phyloP scores from a whole-genome alignment of 1,140 invertebrate genomes.

The Halictus rubicundus region DNA sequence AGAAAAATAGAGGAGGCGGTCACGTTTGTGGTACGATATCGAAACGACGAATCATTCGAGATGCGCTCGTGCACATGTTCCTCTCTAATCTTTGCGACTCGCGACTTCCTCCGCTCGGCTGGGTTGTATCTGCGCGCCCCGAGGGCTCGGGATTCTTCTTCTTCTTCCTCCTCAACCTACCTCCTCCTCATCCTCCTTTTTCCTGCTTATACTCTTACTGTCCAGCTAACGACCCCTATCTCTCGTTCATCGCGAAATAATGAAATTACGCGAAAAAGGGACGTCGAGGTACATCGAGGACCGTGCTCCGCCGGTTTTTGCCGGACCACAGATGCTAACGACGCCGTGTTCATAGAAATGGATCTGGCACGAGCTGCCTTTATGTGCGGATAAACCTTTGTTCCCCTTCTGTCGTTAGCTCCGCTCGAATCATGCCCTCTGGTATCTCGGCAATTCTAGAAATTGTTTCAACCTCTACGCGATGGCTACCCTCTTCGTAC shows the following conservation, averaged over 20 bases:
- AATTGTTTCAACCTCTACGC: background rate
- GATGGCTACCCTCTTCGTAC: background rate
- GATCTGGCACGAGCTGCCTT: conserved; percentile 27
- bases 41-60: conserved; percentile 60
- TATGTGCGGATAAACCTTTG: background rate
- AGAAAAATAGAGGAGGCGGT: conserved; percentile 28
- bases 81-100: conserved; percentile 59
- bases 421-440: background rate
- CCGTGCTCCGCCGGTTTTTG: conserved; percentile 25
- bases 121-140: background rate
- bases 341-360: conserved; percentile 43
- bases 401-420: background rate
- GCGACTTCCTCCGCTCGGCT: conserved; percentile 40
- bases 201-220: conserved; percentile 37
- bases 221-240: conserved; percentile 64
- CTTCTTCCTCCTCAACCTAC: conserved; percentile 29
- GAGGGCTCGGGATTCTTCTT: conserved; percentile 35
- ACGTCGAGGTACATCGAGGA: conserved; percentile 35
- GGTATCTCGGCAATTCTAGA: background rate
- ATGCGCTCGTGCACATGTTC: conserved; percentile 61
- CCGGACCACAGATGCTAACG: conserved; percentile 25
- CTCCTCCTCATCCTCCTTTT: conserved; percentile 30
- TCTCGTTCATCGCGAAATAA: conserved; percentile 73
- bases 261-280: conserved; percentile 75
- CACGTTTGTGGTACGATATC: conserved; percentile 62